These are phyloP conservation scores for Drosophila maculinotata DNA, from an alignment of 2,888 invertebrate genomes.

Conservation along the genomic window DNA sequence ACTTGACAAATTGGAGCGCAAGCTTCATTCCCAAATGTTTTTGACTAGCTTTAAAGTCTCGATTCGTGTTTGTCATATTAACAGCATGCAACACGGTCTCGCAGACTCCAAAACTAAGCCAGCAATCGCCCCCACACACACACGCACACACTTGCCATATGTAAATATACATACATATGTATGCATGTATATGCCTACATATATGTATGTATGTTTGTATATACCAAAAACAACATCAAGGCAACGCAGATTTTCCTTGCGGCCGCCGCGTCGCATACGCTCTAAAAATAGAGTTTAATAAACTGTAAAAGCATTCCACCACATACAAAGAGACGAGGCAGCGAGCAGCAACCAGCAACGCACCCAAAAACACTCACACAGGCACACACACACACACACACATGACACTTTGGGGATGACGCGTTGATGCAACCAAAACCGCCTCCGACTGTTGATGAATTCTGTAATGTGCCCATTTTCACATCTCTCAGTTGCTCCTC, in stretches of 20 bases:
- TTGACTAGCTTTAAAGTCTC: constrained; percentile 41
- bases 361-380: constrained; percentile 46
- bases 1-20: constrained; percentile 60
- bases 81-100: constrained; percentile 50
- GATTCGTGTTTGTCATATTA: constrained; percentile 72
- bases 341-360: constrained; percentile 25
- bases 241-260: constrained; percentile 61
- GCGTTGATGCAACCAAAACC: constrained; percentile 56
- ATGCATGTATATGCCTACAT: constrained; percentile 33
- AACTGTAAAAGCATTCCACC: constrained; percentile 79
- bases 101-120: constrained; percentile 65
- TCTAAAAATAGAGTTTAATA: constrained; percentile 80
- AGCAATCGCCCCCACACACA: constrained; percentile 71
- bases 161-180: constrained; percentile 13
- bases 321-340: constrained; percentile 66
- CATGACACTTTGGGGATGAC: constrained; percentile 56
- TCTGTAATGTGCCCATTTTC: constrained; percentile 54
- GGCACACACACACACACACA: constrained; percentile 23
- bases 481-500: constrained; percentile 35
- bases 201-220: constrained; percentile 7
- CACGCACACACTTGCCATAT: constrained; percentile 13
- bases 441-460: constrained; percentile 26
- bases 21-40: constrained; percentile 48
- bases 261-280: constrained; percentile 67
- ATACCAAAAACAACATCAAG: constrained; percentile 43